Conservation (phyloP, 2,888 invertebrate species). For the Nemurella pictetii region DNA sequence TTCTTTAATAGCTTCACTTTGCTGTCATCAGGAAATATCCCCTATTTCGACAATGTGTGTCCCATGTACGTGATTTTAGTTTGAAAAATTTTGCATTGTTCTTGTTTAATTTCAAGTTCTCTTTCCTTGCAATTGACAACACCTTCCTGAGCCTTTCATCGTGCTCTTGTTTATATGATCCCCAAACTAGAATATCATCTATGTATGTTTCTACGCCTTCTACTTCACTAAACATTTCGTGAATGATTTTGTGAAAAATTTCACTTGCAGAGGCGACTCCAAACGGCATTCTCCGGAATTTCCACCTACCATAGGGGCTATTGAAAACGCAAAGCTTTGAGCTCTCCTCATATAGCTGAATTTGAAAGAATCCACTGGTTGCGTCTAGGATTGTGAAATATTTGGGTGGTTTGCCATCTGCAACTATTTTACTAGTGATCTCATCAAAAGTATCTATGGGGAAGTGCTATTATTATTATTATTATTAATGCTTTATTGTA, state of each 20-base stretch:
- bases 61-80: too few relatives aligned
- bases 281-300: constrained; percentile 42
- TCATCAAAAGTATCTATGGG: constrained; percentile 42
- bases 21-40: neutral
- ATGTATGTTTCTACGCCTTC: neutral
- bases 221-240: neutral
- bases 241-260: constrained; percentile 30
- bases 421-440: constrained; percentile 33
- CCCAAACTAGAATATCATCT: neutral
- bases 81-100: neutral
- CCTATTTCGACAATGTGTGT: neutral
- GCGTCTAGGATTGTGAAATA: too few relatives aligned
- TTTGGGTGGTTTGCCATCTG: constrained; percentile 35
- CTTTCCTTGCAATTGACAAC: neutral
- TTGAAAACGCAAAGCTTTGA: constrained; percentile 41
- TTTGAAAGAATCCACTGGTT: constrained; percentile 42
- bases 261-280: constrained; percentile 41
- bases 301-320: constrained; percentile 43
- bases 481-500: too few relatives aligned
- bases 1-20: neutral
- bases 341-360: too few relatives aligned
- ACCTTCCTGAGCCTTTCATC: neutral
- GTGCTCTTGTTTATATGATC: neutral
- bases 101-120: neutral
- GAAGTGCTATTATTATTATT: constrained; percentile 38